Base-by-base conservation (phyloP, 2,888 invertebrate species). In the Cantharis flavilabris region DNA sequence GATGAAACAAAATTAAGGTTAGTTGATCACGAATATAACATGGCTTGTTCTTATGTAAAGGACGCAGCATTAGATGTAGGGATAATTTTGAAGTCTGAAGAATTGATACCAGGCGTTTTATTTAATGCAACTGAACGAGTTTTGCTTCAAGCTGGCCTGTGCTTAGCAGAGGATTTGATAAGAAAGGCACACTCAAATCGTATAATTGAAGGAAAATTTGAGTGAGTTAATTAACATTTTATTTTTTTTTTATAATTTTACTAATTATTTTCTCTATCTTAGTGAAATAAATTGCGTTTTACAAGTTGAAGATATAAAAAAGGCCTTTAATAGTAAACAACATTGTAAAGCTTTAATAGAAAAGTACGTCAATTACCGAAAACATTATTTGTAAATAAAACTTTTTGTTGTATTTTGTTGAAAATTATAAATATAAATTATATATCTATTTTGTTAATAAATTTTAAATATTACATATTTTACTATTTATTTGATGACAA, bases 121-220 rank as follows among this genome's bases (percentile, higher is more conserved):
- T 87, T 89, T 81, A 88, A 88, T 80, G 87, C 88, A 62, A 86
- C 90, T n/a, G 89, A 89, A 81, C 89, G 90, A 1, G 89, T 90
- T 16, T 82, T 92, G 64, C 82, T 91, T 14, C 89, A 91, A 1
- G 91, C 91, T 0, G 82, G 90, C 81, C 87, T 87, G 75, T 89
- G 89, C 81, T 89, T 92, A 79, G 90, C 90, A 0, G 91, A 91
- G 75, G 90, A 91, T 78, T 72, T 92, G 72, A 85, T 88, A 62
- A 80, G 88, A 65, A 83, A 85, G 75, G 84, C 87, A 5, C 81
- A 83, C 64, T 84, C 85, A 76, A 82, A 84, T 81, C 76, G 83
- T 62, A 83, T 86, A 62, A 82, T 82, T 70, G 79, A 81, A 73
- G 79, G 80, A 72, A 80, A 82, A 76, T 83, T 83, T 69, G 81